phyloP scores from a whole-genome alignment of 2,113 vertebrate species.

The Myrmophylax atrothorax region DNA sequence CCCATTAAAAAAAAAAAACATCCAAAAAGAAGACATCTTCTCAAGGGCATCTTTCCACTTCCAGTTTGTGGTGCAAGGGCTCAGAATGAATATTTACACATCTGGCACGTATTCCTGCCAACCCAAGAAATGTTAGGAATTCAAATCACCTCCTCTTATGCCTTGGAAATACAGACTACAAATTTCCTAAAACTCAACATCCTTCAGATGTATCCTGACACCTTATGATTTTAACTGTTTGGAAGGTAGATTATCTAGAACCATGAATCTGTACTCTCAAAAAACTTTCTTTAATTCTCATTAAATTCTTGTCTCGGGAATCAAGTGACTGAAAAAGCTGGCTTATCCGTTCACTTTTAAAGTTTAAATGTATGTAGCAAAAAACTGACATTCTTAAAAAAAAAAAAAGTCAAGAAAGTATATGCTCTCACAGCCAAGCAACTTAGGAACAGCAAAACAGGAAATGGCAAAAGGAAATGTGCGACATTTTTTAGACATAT shows the following conservation, averaged over 20 bases:
- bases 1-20: neutral
- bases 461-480: neutral
- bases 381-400: neutral
- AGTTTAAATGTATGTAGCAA: neutral
- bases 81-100: neutral
- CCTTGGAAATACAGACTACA: neutral
- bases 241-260: neutral
- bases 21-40: neutral
- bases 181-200: neutral
- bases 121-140: neutral
- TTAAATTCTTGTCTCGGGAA: neutral
- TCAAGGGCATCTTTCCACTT: neutral
- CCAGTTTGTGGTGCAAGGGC: neutral
- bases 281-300: neutral
- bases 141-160: neutral
- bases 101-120: accelerated
- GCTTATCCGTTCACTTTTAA: neutral
- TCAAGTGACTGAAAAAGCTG: neutral
- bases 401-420: neutral
- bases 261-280: neutral
- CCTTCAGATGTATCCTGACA: neutral
- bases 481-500: neutral
- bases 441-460: neutral
- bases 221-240: neutral
- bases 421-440: neutral